Evolutionary conservation across 2,888 invertebrate species (phyloP).

Genomic region (Protonemura montana): DNA sequence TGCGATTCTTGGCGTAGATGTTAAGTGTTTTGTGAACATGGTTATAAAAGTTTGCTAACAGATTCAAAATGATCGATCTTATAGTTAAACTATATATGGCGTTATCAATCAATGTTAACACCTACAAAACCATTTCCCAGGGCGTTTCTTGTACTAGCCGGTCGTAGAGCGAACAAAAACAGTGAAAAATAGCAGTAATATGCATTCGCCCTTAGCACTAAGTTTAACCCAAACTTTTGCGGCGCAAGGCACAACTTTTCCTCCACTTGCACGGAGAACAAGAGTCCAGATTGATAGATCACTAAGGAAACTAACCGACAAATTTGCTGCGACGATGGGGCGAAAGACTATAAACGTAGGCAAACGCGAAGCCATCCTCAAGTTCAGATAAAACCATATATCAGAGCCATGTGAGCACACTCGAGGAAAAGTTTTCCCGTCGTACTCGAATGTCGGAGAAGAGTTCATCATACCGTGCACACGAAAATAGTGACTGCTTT

Average conservation of each 20-base stretch:
- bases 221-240: not conserved
- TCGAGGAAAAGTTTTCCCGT: not conserved
- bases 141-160: not conserved
- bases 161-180: not conserved
- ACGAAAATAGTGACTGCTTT: not conserved
- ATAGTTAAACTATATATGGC: not conserved
- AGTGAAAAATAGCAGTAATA: not conserved
- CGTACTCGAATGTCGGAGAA: not conserved
- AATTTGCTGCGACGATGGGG: not conserved
- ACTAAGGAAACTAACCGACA: not conserved
- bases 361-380: not conserved
- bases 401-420: not conserved
- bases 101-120: not conserved
- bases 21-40: not conserved
- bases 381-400: not conserved
- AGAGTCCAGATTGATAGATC: slow-evolving; percentile 9
- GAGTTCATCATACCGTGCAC: not conserved
- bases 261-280: not conserved
- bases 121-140: not conserved
- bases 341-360: not conserved
- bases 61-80: not conserved
- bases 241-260: not conserved
- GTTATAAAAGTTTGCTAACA: not conserved
- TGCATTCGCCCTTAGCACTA: not conserved
- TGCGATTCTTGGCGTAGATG: not conserved